These are phyloP conservation scores for Lypha dubia DNA, from an alignment of 2,888 invertebrate genomes.

Conservation along the genomic window DNA sequence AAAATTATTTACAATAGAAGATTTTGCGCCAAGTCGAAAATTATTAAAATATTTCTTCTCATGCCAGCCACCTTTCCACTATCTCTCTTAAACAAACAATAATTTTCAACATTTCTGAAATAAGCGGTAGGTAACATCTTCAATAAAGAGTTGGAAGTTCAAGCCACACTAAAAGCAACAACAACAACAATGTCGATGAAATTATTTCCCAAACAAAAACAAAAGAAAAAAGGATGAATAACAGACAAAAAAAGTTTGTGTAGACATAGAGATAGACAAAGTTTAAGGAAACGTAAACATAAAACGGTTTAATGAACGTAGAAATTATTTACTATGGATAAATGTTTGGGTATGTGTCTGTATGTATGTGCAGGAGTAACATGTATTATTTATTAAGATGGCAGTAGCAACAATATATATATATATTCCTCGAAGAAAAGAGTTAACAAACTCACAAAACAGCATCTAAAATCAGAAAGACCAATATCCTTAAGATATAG, in stretches of 20 bases:
- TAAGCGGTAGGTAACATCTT: not conserved
- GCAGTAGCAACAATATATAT: constrained; percentile 13
- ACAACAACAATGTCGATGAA: constrained; percentile 1
- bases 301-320: constrained; percentile 66
- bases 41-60: constrained; percentile 24
- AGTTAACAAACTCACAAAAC: constrained; percentile 50
- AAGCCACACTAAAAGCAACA: constrained; percentile 36
- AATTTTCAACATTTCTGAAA: constrained; percentile 1
- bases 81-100: constrained; percentile 28
- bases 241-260: constrained; percentile 29
- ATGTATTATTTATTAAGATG: constrained; percentile 50
- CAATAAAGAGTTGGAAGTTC: constrained; percentile 31
- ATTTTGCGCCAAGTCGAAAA: constrained; percentile 40
- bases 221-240: constrained; percentile 25
- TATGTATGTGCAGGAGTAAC: constrained; percentile 9
- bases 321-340: constrained; percentile 37
- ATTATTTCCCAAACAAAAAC: too few relatives aligned
- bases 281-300: constrained; percentile 60
- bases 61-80: too few relatives aligned
- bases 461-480: constrained; percentile 65
- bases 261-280: constrained; percentile 63
- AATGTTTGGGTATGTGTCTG: not conserved
- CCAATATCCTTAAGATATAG: constrained; percentile 68
- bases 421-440: constrained; percentile 31
- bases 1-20: constrained; percentile 20